phyloP scores from a whole-genome alignment of 2,888 invertebrate species.

The Euspilapteryx auroguttella region DNA sequence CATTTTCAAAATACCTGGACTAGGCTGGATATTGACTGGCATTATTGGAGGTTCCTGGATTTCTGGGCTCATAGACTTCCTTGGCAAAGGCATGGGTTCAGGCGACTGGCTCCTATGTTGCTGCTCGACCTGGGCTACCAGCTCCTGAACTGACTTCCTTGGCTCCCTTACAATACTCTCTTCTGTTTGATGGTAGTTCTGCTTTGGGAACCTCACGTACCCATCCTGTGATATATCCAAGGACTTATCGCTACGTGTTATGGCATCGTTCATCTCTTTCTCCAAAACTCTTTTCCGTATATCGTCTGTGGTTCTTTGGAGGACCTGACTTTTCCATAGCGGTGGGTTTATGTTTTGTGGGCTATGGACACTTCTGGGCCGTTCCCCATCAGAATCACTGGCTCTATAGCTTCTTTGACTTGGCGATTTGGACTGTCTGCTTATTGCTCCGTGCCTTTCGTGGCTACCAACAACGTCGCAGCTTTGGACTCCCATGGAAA shows the following conservation, averaged over 20 bases:
- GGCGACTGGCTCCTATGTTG: conserved; percentile 40
- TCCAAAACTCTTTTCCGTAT: conserved; percentile 40
- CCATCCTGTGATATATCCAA: conserved; percentile 52
- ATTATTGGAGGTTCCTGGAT: conserved; percentile 15
- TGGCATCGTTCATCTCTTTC: conserved; percentile 35
- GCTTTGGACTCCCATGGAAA: conserved; percentile 27
- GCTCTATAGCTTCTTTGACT: conserved; percentile 18
- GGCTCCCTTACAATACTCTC: conserved; percentile 26
- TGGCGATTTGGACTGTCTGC: conserved; percentile 36
- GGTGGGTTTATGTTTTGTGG: conserved; percentile 18
- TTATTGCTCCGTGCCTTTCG: conserved; percentile 29
- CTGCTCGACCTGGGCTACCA: conserved; percentile 64
- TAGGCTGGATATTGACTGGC: conserved; percentile 18
- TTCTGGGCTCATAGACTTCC: conserved; percentile 33
- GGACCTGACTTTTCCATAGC: conserved; percentile 46
- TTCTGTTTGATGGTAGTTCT: conserved; percentile 15
- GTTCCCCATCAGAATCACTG: conserved; percentile 23
- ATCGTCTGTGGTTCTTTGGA: conserved; percentile 48
- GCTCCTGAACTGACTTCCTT: conserved; percentile 63
- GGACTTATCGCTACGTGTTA: conserved; percentile 26
- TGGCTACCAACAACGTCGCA: no score
- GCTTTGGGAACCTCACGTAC: conserved; percentile 44
- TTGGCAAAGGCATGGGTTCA: conserved; percentile 28
- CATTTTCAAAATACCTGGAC: conserved; percentile 34
- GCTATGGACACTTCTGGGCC: conserved; percentile 8